Evolutionary conservation across 2,888 invertebrate species (phyloP), one percentile per base, ranked within the genome.

Genomic region (Eupithecia tripunctaria): DNA sequence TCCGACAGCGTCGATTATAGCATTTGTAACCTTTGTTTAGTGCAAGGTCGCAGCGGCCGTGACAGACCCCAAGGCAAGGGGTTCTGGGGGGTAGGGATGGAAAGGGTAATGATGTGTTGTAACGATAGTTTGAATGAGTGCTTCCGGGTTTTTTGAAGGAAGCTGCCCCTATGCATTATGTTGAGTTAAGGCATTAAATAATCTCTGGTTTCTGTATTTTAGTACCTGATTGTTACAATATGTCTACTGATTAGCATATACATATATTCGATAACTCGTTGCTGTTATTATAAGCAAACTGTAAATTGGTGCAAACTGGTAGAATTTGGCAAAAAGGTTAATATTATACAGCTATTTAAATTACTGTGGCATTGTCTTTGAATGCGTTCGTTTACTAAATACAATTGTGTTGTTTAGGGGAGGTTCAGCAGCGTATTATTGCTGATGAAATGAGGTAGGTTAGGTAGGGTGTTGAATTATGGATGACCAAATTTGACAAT

Each of bases 31-130:
- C 79, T 75, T 80, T 72, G 70, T 68, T 67, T 68, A 68, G 76
- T 68, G 73, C 77, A 77, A 78, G 79, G 76, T 71, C 74, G 32
- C 38, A n/a, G 47, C 63, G 78, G 64, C 80, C 78, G 51, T 80
- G 80, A 78, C 77, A 72, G 76, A 41, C 72, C 60, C 32, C 78
- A 79, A 79, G 79, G 79, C 70, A 60, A 68, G 69, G 74, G 71
- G 71, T 69, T 69, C 66, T 51, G 38, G 64, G 67, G 67, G 29
- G 32, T 64, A 25, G 25, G 1, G 8, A 63, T 62, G 10, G 36
- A n/a, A 66, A 59, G 70, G 65, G 56, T n/a, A 10, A n/a, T 51
- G 56, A 25, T 56, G 25, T 12, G n/a, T 36, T 36, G 10, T 73
- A 67, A 70, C 68, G 72, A 72, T 72, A 66, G 51, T 56, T 47